phyloP scores from a whole-genome alignment of 2,888 invertebrate species.

The Tenthredo mesomela region DNA sequence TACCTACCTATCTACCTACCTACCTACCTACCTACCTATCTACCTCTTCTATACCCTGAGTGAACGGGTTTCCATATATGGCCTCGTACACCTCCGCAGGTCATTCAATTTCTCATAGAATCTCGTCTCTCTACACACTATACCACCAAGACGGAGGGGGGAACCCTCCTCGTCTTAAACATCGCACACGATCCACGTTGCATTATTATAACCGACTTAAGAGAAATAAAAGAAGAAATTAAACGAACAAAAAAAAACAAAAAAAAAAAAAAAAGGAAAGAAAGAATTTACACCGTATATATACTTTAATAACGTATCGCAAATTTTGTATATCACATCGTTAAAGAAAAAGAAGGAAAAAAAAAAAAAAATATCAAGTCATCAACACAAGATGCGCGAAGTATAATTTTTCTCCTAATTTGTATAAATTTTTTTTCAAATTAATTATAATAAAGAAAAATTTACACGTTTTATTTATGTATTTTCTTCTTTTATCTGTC shows the following conservation, averaged over 20 bases:
- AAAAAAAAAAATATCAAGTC: no score
- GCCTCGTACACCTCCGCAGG: conserved; percentile 57
- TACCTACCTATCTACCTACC: not conserved
- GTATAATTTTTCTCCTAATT: no score
- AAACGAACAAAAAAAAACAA: not conserved
- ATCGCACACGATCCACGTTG: conserved; percentile 3
- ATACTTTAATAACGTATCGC: no score
- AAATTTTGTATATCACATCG: no score
- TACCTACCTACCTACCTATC: not conserved
- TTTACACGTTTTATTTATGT: no score
- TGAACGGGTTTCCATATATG: conserved; percentile 63
- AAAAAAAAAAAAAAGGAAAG: not conserved
- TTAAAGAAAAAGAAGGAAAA: no score
- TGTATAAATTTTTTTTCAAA: no score
- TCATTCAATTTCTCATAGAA: conserved; percentile 54
- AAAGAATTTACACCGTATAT: no score
- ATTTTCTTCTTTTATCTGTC: no score
- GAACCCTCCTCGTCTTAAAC: not conserved
- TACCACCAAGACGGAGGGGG: not conserved
- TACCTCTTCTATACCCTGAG: conserved; percentile 38
- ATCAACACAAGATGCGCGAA: no score
- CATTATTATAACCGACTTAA: not conserved
- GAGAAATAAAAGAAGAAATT: not conserved
- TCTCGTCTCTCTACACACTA: conserved; percentile 1
- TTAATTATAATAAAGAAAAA: no score